A percentile compares a stretch with the other conserved stretches of the same genome.
phyloP scores from a whole-genome alignment of 2,113 vertebrate genomes.

The Cheirogaleus medius region DNA sequence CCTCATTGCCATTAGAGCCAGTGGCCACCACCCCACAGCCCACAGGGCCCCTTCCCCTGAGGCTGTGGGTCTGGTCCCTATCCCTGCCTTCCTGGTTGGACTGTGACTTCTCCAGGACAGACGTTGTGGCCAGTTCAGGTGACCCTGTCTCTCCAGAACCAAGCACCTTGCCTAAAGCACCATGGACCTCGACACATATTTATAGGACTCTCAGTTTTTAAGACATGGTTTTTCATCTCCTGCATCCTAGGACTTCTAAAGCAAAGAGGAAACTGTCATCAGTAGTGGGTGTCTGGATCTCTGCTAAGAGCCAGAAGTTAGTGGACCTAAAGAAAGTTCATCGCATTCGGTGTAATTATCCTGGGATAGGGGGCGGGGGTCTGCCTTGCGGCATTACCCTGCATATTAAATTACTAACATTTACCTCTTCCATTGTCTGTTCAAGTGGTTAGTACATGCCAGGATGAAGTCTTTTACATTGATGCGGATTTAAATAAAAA shows the following conservation, averaged over 20 bases:
- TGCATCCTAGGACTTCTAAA: not conserved
- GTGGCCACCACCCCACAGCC: not conserved
- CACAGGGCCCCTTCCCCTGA: not conserved
- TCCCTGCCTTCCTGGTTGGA: too few species aligned
- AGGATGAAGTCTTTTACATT: not conserved
- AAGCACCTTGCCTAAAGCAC: not conserved
- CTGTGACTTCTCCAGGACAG: not conserved
- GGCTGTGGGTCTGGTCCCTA: not conserved
- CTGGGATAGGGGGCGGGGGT: rapidly evolving
- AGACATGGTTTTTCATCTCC: not conserved
- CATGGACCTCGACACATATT: rapidly evolving
- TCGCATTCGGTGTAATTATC: rapidly evolving
- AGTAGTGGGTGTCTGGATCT: not conserved
- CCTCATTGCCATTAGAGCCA: not conserved
- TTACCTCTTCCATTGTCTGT: too few species aligned
- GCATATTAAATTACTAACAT: too few species aligned
- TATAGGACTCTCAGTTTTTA: not conserved
- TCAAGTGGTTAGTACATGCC: rapidly evolving
- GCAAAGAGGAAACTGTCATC: not conserved
- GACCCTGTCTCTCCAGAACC: not conserved
- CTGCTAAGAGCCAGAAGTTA: not conserved
- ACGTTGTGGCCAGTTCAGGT: not conserved
- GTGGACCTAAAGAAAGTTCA: not conserved
- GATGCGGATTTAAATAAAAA: not conserved
- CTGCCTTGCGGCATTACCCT: not conserved